phyloP scores from a whole-genome alignment of 2,888 invertebrate genomes.

The Linnaemya vulpina region DNA sequence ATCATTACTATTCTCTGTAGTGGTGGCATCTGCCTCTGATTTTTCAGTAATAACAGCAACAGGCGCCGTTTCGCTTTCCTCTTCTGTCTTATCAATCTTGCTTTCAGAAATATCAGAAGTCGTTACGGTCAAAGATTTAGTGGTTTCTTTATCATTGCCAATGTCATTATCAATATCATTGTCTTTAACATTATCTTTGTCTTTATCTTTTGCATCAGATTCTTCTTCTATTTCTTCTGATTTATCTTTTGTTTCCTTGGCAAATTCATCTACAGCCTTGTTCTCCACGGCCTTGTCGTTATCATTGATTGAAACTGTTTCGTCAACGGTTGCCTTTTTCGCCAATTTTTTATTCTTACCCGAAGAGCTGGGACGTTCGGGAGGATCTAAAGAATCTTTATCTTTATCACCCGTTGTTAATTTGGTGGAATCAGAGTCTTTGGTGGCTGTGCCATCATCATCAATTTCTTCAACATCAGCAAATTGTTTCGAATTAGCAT shows the following conservation, averaged over 20 bases:
- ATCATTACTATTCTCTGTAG: slow-evolving; percentile 69
- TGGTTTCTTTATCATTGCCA: slow-evolving; percentile 50
- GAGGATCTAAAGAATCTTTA: slow-evolving; percentile 82
- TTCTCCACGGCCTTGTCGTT: slow-evolving; percentile 64
- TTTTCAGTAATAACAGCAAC: slow-evolving; percentile 50
- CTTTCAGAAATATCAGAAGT: slow-evolving; percentile 70
- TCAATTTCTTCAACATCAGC: slow-evolving; percentile 82
- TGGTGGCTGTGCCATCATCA: slow-evolving; percentile 83
- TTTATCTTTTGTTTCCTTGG: slow-evolving; percentile 68
- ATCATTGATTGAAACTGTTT: slow-evolving; percentile 70
- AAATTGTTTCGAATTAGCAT: slow-evolving; percentile 83
- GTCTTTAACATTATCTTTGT: slow-evolving; percentile 38
- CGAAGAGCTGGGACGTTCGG: slow-evolving; percentile 83
- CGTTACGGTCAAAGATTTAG: slow-evolving; percentile 31
- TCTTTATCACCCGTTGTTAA: slow-evolving; percentile 79
- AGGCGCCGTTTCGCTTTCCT: slow-evolving; percentile 45
- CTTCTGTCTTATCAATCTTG: slow-evolving; percentile 64
- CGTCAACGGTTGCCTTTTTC: slow-evolving; percentile 74
- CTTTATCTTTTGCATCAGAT: slow-evolving; percentile 28
- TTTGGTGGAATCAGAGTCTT: slow-evolving; percentile 83
- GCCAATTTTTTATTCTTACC: slow-evolving; percentile 81
- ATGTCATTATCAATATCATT: slow-evolving; percentile 44
- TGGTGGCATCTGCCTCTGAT: slow-evolving; percentile 62
- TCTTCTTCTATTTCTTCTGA: slow-evolving; percentile 68
- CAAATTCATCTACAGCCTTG: slow-evolving; percentile 68